Conservation (phyloP, 2,797 vertebrate genomes). For the Hippopotamyrus pictus region DNA sequence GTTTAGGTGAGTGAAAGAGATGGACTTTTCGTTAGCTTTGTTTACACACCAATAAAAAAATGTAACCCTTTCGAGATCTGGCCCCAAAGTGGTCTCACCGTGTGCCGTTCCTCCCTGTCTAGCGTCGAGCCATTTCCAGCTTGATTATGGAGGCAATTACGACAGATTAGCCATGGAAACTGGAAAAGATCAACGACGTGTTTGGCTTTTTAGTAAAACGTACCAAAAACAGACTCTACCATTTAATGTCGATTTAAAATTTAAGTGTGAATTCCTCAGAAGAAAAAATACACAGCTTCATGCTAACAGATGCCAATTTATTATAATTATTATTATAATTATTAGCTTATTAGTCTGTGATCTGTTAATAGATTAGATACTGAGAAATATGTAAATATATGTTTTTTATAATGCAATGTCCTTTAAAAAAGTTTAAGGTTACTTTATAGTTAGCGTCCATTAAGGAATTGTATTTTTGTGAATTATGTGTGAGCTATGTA, state of each 20-base stretch:
- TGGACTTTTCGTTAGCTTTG: conserved; percentile 60
- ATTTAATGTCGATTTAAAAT: neutral
- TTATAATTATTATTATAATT: neutral
- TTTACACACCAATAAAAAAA: conserved; percentile 45
- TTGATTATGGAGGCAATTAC: neutral
- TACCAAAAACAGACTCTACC: neutral
- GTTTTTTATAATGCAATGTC: neutral
- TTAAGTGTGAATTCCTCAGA: neutral
- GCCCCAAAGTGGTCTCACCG: neutral
- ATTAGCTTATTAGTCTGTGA: neutral
- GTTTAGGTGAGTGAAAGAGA: conserved; percentile 63
- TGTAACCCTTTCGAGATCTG: conserved; percentile 44
- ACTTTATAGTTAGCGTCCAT: neutral
- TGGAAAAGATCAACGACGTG: neutral
- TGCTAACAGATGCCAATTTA: neutral
- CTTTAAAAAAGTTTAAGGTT: neutral
- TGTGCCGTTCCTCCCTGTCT: neutral
- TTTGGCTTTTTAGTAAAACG: neutral
- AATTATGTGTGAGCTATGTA: neutral
- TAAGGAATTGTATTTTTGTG: neutral
- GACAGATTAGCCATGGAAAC: neutral
- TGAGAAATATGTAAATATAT: neutral
- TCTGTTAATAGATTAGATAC: neutral
- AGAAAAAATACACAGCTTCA: neutral
- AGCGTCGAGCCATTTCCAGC: neutral